Base-by-base conservation (phyloP, 2,888 invertebrate genomes). In the Epinotia nisella region DNA sequence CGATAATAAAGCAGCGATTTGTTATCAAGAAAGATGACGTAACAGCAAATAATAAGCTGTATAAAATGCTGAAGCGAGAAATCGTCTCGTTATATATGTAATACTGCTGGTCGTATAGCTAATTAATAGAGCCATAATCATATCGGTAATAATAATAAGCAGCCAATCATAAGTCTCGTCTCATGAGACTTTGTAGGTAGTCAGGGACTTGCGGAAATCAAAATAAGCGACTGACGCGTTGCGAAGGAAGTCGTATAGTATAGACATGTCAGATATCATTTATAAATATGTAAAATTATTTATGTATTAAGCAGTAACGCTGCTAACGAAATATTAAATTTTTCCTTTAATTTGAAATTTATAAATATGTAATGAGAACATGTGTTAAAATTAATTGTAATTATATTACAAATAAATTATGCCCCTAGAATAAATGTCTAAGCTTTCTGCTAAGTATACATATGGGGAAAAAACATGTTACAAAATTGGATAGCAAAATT, bases 1-100 rank as follows among this genome's bases (percentile, higher is more conserved):
- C 70, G 66, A 41, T 60, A 51, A 67, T 53, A 69, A 61, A 15
- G 49, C 71, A 45, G 49, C 49, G 39, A 65, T 71, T 71, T 71
- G 60, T 64, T 71, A 69, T 65, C 71, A 64, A 66, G 41, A 60
- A 71, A 24, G 41, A 60, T 74, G 39, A 68, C 60, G 64, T 68
- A 71, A 75, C 29, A 61, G 41, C 24, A 64, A 64, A 62, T 59
- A 66, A 72, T 72, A 51, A 29, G 68, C 21, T 19, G 58, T 62
- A 68, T 75, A 60, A 65, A 71, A 45, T 68, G 71, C 74, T 65
- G 71, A 68, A 68, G 17, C 68, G 53, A 71, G 74, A 69, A 75
- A 75, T 59, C 35, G 55, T 68, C 45, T 68, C 53, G 55, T 71
- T 71, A 71, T 49, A 41, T 75, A 75, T 65, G 58, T 73, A 68